phyloP scores from a whole-genome alignment of 2,797 vertebrate species.

The Coreius guichenoti region DNA sequence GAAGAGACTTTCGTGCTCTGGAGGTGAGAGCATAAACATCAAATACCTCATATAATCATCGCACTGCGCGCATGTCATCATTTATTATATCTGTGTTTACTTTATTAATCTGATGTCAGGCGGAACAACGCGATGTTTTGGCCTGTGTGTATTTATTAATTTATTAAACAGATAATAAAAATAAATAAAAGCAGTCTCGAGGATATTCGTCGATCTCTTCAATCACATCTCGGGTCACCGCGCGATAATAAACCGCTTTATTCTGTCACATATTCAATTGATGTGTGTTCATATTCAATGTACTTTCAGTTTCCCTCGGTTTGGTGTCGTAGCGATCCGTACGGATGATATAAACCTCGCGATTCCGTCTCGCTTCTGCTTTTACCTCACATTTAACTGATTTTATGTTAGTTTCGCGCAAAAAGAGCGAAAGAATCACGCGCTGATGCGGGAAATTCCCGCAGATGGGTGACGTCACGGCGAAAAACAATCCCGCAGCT shows the following conservation, averaged over 20 bases:
- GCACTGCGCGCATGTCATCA: neutral
- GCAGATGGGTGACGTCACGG: conserved; percentile 41
- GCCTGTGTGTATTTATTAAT: neutral
- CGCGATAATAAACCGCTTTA: neutral
- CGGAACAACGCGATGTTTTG: neutral
- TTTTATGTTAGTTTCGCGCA: neutral
- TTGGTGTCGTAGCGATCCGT: neutral
- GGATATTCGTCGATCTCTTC: neutral
- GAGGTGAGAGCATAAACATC: conserved; percentile 77
- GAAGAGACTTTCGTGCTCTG: conserved; percentile 64
- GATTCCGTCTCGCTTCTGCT: neutral
- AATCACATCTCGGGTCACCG: neutral
- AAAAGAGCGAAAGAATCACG: neutral
- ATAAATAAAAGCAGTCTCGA: no score
- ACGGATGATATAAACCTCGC: neutral
- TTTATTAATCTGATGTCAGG: neutral
- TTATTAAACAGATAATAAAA: no score
- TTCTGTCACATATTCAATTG: neutral
- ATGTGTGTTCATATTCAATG: no score
- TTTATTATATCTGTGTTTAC: neutral
- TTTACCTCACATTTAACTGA: neutral
- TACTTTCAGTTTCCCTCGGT: neutral
- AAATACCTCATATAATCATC: neutral
- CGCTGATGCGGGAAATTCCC: conserved; percentile 50
- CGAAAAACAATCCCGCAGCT: neutral